Evolutionary conservation across 2,888 invertebrate species (phyloP).

Genomic region (Ectemnius continuus): DNA sequence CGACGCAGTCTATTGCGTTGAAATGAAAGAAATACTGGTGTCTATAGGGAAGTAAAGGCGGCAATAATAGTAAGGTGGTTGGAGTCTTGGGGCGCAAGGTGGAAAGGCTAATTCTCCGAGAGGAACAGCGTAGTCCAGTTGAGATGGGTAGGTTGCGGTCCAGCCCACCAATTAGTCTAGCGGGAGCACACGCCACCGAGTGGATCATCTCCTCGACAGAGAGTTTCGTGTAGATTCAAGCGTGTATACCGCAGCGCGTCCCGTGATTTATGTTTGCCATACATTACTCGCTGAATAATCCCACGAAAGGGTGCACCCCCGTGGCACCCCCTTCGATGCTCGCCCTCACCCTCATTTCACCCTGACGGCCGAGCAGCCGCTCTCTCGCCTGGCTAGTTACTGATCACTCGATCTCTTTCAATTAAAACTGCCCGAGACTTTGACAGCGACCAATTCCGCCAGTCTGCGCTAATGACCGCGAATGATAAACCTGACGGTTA

Average conservation of each 20-base stretch:
- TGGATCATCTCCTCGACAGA: conserved; percentile 67
- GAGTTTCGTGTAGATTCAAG: conserved; percentile 67
- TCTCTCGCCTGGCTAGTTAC: conserved; percentile 55
- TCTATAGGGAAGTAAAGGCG: too few species aligned
- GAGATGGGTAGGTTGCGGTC: conserved; percentile 13
- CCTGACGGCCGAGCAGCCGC: conserved; percentile 22
- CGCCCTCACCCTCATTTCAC: conserved; percentile 36
- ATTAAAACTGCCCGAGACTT: conserved; percentile 65
- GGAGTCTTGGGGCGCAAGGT: too few species aligned
- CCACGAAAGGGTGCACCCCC: conserved; percentile 72
- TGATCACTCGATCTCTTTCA: conserved; percentile 76
- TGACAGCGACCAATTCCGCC: conserved; percentile 6
- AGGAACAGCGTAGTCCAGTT: not conserved
- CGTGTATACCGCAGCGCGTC: conserved; percentile 61
- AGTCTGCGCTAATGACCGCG: conserved; percentile 4
- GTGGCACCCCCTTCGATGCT: conserved; percentile 51
- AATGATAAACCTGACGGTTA: too few species aligned
- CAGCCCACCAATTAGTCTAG: conserved; percentile 64
- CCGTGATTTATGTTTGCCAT: conserved; percentile 72
- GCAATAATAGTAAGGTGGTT: too few species aligned
- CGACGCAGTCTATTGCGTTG: too few species aligned
- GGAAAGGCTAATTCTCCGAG: too few species aligned
- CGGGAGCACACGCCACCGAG: conserved; percentile 45
- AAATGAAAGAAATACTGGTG: too few species aligned
- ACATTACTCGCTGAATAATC: conserved; percentile 76